phyloP scores from a whole-genome alignment of 2,888 invertebrate genomes.

The Augochlorella aurata region DNA sequence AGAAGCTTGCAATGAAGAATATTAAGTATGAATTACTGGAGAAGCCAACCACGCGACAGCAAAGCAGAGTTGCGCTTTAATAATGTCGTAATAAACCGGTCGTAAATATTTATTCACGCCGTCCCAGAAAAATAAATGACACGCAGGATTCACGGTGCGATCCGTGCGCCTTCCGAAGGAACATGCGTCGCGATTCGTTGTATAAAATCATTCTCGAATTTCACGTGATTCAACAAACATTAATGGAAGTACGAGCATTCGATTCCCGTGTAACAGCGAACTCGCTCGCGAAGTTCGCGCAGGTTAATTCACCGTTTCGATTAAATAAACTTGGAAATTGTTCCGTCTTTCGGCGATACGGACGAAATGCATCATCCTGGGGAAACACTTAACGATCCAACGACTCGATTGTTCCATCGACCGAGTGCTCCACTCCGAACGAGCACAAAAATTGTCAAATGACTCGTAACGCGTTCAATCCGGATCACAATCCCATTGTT shows the following conservation, averaged over 20 bases:
- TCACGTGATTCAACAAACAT: not conserved
- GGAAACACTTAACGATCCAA: not conserved
- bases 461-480: constrained; percentile 11
- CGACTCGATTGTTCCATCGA: not conserved
- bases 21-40: not conserved
- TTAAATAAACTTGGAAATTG: constrained; percentile 24
- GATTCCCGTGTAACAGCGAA: not conserved
- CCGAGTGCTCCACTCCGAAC: no score
- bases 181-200: not conserved
- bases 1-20: no score
- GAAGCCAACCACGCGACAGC: not conserved
- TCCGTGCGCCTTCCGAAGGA: no score
- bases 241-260: not conserved
- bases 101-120: no score
- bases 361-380: constrained; percentile 12
- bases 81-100: not conserved
- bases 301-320: not conserved
- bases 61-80: not conserved
- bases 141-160: no score
- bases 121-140: no score
- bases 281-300: not conserved
- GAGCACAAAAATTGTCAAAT: constrained; percentile 11
- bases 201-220: not conserved
- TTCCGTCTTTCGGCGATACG: not conserved
- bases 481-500: constrained; percentile 12